Base-by-base conservation (phyloP, 35 echinoderm and acorn worm species). In the Apostichopus japonicus region DNA sequence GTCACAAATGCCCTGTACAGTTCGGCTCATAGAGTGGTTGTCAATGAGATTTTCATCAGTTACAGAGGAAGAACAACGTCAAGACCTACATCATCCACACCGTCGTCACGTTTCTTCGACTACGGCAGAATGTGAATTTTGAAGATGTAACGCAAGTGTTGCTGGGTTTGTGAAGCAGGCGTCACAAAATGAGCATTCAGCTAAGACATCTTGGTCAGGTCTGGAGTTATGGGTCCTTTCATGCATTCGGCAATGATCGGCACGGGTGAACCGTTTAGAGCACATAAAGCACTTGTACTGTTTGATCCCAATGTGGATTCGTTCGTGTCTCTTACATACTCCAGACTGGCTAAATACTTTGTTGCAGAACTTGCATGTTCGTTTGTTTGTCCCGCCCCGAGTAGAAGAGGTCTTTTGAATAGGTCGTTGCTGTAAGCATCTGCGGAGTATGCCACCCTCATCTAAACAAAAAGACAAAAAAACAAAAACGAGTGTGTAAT, bases 331-430 rank as follows among this genome's bases (percentile, higher is more conserved):
- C 62, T 89, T 89, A 52, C 86, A 89, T 11, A 89, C 86, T 33
- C 86, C 86, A n/a, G 86, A 71, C 24, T 89, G 86, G 62, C 86
- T 89, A 27, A 89, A 89, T 8, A 89, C 86, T 72, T 89, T 89
- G 61, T 89, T 89, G 86, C 86, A 89, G 51, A 89, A 89, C 63
- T 73, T 67, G 52, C 86, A 89, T 53, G 86, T 89, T 33, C 62
- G 56, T 22, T 89, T 89, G 59, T 89, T 63, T 53, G 63, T 33
- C 27, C 62, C 86, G 57, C 79, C 79, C 79, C 11, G 14, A 9
- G 77, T 4, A 56, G 54, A 13, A 82, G 86, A 21, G 62, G 63
- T 22, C 86, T 27, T 73, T 89, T 19, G 17, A n/a, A 25, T 27
- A 25, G 44, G 63, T 16, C 15, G 86, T 52, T 53, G 86, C 19